Conservation (phyloP, 2,797 vertebrate species). For the Moxostoma hubbsi region DNA sequence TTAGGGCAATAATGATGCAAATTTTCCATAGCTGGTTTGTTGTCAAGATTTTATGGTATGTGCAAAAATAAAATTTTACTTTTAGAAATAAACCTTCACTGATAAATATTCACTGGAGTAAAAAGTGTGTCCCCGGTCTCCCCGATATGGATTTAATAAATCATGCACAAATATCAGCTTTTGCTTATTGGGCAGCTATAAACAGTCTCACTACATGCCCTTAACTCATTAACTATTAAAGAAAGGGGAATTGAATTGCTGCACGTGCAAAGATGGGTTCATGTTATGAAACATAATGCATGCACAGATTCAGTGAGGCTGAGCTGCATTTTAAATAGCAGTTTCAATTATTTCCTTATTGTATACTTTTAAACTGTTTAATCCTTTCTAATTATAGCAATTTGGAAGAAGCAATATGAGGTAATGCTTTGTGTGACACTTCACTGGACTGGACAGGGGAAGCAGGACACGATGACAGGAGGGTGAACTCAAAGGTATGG, state of each 20-base stretch:
- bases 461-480: too few relatives aligned
- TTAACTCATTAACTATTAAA: conserved; percentile 11
- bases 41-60: too few relatives aligned
- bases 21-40: too few relatives aligned
- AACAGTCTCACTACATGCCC: not conserved
- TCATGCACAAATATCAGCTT: conserved; percentile 1
- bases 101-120: too few relatives aligned
- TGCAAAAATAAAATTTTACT: too few relatives aligned
- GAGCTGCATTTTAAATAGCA: not conserved
- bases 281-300: conserved; percentile 15
- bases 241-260: not conserved
- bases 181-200: conserved; percentile 7
- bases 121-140: too few relatives aligned
- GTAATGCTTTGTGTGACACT: not conserved
- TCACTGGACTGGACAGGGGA: too few relatives aligned
- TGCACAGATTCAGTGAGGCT: not conserved
- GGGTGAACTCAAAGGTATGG: too few relatives aligned
- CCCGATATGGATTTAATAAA: not conserved
- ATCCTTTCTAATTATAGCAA: not conserved
- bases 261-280: not conserved
- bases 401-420: not conserved
- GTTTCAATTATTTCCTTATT: not conserved
- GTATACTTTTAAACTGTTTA: not conserved
- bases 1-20: too few relatives aligned
- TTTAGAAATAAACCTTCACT: too few relatives aligned